Conservation (phyloP, 2,888 invertebrate genomes). For the Ectobius pallidus region DNA sequence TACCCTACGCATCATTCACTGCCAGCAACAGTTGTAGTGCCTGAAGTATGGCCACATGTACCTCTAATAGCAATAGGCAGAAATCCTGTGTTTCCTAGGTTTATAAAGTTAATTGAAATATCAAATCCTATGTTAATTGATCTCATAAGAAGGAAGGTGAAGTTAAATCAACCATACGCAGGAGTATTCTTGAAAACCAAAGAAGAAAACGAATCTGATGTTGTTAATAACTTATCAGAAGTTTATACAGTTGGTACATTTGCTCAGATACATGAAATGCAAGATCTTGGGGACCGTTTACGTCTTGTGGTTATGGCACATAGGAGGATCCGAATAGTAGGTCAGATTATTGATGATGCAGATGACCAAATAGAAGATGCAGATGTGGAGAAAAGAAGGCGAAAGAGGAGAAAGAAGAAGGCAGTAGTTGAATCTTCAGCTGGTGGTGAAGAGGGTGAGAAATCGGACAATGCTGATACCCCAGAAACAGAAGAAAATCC, state of each 20-base stretch:
- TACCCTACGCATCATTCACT: conserved; percentile 51
- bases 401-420: conserved; percentile 44
- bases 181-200: conserved; percentile 95
- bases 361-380: conserved; percentile 72
- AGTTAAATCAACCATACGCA: conserved; percentile 94
- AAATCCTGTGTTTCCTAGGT: conserved; percentile 97
- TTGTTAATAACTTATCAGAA: conserved; percentile 83
- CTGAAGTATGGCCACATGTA: conserved; percentile 95
- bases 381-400: conserved; percentile 40
- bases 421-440: conserved; percentile 18
- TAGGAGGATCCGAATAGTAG: conserved; percentile 80
- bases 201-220: conserved; percentile 86
- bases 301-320: conserved; percentile 95
- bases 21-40: conserved; percentile 90
- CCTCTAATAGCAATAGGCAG: conserved; percentile 93
- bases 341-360: conserved; percentile 77
- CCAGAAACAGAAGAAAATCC: conserved; percentile 39
- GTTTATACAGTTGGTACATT: conserved; percentile 93
- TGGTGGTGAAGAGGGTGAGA: conserved; percentile 42
- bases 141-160: conserved; percentile 89
- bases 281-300: conserved; percentile 89
- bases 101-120: conserved; percentile 96
- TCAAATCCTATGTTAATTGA: conserved; percentile 87
- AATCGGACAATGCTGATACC: conserved; percentile 37
- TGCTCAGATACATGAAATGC: conserved; percentile 97